These are phyloP conservation scores for Romanomermis culicivorax DNA, from an alignment of 2,888 invertebrate species.

Conservation along the genomic window DNA sequence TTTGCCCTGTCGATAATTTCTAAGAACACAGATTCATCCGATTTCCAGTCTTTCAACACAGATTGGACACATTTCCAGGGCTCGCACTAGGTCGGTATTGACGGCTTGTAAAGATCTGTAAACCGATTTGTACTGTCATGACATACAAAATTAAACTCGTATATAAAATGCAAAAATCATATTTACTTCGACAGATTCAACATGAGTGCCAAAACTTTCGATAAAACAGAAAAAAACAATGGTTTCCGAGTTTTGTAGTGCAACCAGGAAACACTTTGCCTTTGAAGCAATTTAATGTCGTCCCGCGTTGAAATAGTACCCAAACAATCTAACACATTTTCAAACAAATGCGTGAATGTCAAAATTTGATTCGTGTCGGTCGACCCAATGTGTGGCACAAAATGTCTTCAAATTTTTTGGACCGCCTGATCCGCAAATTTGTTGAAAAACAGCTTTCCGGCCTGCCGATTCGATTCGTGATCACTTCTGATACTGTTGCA, in stretches of 20 bases:
- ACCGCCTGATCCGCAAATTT: neutral
- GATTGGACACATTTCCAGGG: neutral
- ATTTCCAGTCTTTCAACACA: neutral
- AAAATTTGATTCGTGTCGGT: neutral
- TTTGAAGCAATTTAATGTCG: neutral
- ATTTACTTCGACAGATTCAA: neutral
- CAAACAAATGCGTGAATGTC: neutral
- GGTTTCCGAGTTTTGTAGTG: neutral
- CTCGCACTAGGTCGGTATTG: slow-evolving; percentile 2
- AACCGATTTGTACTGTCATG: too few species aligned
- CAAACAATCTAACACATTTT: neutral
- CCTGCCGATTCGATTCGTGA: neutral
- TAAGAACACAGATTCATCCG: neutral
- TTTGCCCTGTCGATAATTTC: neutral
- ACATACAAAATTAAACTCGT: neutral
- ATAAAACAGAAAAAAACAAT: neutral
- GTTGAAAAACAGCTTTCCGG: neutral
- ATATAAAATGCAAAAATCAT: neutral
- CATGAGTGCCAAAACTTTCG: neutral
- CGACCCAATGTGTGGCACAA: neutral
- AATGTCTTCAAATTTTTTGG: neutral
- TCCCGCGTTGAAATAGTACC: neutral
- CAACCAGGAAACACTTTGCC: neutral
- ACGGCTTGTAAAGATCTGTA: neutral
- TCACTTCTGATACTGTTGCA: too few species aligned